Percentiles rank a stretch among this genome's conserved stretches.
These are phyloP conservation scores for Orchesella flavescens DNA, from an alignment of 2,888 invertebrate genomes.

Conservation along the genomic window DNA sequence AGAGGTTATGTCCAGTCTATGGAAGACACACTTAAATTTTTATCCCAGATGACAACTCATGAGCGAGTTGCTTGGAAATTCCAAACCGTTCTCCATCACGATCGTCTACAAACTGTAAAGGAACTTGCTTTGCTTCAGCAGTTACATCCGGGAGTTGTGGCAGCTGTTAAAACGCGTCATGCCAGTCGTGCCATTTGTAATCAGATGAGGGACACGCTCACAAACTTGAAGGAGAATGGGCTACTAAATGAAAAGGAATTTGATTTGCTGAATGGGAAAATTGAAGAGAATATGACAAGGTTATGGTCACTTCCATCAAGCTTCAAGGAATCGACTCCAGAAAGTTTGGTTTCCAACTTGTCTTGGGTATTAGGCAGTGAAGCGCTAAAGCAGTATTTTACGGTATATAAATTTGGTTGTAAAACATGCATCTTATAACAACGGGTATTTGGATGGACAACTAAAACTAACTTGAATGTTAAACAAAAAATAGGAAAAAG, in stretches of 20 bases:
- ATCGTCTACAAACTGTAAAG: constrained; percentile 76
- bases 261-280: constrained; percentile 76
- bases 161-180: constrained; percentile 80
- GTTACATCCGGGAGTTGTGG: constrained; percentile 79
- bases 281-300: constrained; percentile 78
- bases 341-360: constrained; percentile 73
- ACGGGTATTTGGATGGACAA: too few species aligned
- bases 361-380: constrained; percentile 69
- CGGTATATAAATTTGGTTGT: constrained; percentile 64
- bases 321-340: constrained; percentile 63
- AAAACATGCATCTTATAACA: neutral
- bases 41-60: constrained; percentile 76
- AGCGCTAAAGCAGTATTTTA: constrained; percentile 59
- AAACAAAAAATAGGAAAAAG: constrained; percentile 69
- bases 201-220: constrained; percentile 78
- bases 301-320: constrained; percentile 71
- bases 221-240: constrained; percentile 78
- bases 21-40: constrained; percentile 78
- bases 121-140: constrained; percentile 78
- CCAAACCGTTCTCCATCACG: constrained; percentile 70
- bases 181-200: constrained; percentile 80
- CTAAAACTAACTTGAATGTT: neutral
- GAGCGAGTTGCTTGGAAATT: constrained; percentile 73
- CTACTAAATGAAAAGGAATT: constrained; percentile 79
- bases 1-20: constrained; percentile 80